Base-by-base conservation (phyloP, 2,888 invertebrate genomes). In the Melieria picta region DNA sequence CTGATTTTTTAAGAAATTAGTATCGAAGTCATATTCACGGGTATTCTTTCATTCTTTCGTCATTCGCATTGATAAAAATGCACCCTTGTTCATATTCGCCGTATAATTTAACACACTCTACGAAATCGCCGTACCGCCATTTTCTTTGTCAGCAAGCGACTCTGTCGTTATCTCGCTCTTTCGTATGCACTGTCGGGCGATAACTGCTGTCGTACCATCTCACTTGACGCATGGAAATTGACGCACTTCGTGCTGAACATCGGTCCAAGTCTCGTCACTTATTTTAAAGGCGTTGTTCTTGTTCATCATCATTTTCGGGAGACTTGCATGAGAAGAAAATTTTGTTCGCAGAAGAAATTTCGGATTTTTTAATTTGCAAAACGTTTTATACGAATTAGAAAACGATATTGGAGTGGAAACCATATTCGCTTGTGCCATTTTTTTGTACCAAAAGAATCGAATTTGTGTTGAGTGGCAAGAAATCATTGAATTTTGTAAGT, bases 241-340 rank as follows among this genome's bases (percentile, higher is more conserved):
- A 60, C 10, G 58, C n/a, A 67, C 48, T 60, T 67, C 52, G 60
- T 67, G 30, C 11, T 50, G 16, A 13, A 43, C 50, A 61, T 67
- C 67, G 67, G 67, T 46, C 61, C 16, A 50, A 52, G 9, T 64
- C 63, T 55, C 56, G 48, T 63, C 69, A 63, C 57, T 56, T 45
- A 58, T 70, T 64, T 70, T 71, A 71, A 79, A 77, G 77, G 79
- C 77, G 77, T 79, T 78, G 82, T 83, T 81, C 83, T 79, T 78
- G 82, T 83, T 81, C 83, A 82, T 83, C 82, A 81, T 82, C 81
- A 80, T 83, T 83, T 83, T 80, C 73, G 69, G 74, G 71, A 74
- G 74, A 73, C 65, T 75, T 75, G 79, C 79, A 80, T 80, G 80
- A 80, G 79, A 80, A 81, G 80, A 81, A 80, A 82, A 79, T 77